Evolutionary conservation across 1,140 invertebrate species (phyloP).

Genomic region (Drosophila pectinifera): DNA sequence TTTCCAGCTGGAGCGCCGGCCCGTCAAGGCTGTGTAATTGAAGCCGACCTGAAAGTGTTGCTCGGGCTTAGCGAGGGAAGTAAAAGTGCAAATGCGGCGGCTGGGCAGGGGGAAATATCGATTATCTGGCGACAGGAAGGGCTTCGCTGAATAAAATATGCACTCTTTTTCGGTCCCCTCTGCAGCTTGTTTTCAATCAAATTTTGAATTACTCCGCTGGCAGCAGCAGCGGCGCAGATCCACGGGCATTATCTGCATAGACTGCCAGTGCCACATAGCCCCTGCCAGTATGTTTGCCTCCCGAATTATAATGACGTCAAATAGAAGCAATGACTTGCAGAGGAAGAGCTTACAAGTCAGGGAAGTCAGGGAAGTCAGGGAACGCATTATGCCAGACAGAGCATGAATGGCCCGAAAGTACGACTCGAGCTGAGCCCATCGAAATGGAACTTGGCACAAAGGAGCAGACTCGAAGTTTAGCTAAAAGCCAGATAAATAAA

Average conservation of each 20-base stretch:
- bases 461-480: conserved; percentile 73
- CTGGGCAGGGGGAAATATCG: conserved; percentile 36
- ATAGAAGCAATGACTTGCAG: conserved; percentile 56
- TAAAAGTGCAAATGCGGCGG: conserved; percentile 22
- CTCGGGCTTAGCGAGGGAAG: conserved; percentile 15
- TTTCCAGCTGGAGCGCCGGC: conserved; percentile 10
- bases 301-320: conserved; percentile 69
- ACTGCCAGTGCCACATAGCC: conserved; percentile 9
- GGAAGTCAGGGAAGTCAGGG: conserved; percentile 39
- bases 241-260: conserved; percentile 22
- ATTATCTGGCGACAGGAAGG: conserved; percentile 31
- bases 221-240: conserved; percentile 30
- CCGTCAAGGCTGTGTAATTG: conserved; percentile 65
- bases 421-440: conserved; percentile 50
- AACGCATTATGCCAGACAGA: conserved; percentile 56
- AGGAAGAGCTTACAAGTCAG: conserved; percentile 56
- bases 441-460: conserved; percentile 73
- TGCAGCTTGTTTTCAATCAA: conserved; percentile 40
- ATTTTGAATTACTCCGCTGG: conserved; percentile 26
- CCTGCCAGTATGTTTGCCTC: conserved; percentile 10
- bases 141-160: conserved; percentile 37
- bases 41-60: conserved; percentile 69
- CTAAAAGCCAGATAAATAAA: conserved; percentile 76
- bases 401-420: conserved; percentile 46
- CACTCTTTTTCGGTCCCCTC: conserved; percentile 22